These are phyloP conservation scores for Podargus strigoides DNA, from an alignment of 2,797 vertebrate species.

Conservation along the genomic window DNA sequence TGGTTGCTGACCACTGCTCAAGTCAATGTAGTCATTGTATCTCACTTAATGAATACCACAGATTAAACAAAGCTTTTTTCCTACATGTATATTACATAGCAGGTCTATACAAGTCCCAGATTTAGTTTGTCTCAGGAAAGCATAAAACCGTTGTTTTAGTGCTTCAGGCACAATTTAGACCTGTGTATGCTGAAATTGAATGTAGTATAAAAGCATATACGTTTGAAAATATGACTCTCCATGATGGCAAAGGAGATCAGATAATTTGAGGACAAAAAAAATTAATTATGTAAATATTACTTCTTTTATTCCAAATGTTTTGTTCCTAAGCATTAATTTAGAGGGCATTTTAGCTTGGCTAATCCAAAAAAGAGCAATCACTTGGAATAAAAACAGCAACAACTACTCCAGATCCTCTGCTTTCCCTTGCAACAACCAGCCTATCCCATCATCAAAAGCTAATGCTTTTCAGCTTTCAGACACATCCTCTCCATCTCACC, in stretches of 20 bases:
- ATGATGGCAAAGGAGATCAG: background rate
- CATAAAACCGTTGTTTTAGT: background rate
- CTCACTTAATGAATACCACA: background rate
- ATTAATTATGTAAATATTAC: background rate
- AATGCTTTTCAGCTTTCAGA: conserved; percentile 18
- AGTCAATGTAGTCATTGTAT: background rate
- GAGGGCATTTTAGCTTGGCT: background rate
- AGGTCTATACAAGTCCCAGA: background rate
- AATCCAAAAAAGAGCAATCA: conserved; percentile 19
- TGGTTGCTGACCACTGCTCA: background rate
- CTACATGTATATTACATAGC: background rate
- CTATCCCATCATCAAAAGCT: background rate
- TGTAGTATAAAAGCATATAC: background rate
- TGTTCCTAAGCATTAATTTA: conserved; percentile 37
- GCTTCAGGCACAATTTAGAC: background rate
- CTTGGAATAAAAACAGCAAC: conserved; percentile 9
- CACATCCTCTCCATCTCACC: background rate
- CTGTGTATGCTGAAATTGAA: background rate
- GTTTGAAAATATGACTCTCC: background rate
- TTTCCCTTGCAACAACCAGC: background rate
- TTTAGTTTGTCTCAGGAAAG: background rate
- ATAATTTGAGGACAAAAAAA: background rate
- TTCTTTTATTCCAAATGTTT: background rate
- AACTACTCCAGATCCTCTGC: background rate
- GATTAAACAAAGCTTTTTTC: background rate